These are phyloP conservation scores for Hoplodrina blanda DNA, from an alignment of 2,888 invertebrate genomes.

Conservation along the genomic window DNA sequence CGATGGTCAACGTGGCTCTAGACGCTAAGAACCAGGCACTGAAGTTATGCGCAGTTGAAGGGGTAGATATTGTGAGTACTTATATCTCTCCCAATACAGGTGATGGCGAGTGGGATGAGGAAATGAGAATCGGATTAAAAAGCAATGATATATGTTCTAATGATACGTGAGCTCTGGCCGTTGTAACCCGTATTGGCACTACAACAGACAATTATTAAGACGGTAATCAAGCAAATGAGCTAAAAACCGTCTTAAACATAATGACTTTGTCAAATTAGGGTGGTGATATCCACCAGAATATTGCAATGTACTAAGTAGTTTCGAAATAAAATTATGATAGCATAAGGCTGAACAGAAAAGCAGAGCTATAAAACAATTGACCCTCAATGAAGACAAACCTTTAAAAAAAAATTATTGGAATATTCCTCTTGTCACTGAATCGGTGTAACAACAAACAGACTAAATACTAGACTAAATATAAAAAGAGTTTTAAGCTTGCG, in stretches of 20 bases:
- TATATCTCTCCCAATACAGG: constrained; percentile 50
- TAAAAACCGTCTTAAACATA: constrained; percentile 9
- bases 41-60: constrained; percentile 98
- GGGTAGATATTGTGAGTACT: constrained; percentile 96
- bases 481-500: constrained; percentile 2
- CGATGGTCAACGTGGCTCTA: constrained; percentile 99
- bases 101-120: constrained; percentile 23
- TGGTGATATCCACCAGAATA: constrained; percentile 1
- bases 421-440: constrained; percentile 13
- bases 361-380: constrained; percentile 11
- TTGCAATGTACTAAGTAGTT: background rate
- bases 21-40: constrained; percentile 99
- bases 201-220: background rate
- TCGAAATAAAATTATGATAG: constrained; percentile 4
- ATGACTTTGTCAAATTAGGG: background rate
- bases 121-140: constrained; percentile 24
- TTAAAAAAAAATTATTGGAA: constrained; percentile 11
- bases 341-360: constrained; percentile 1
- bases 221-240: constrained; percentile 2
- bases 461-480: constrained; percentile 18
- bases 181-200: constrained; percentile 1
- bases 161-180: constrained; percentile 10
- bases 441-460: constrained; percentile 22
- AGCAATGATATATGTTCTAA: constrained; percentile 5
- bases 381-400: background rate